Conservation (phyloP, 2,113 vertebrate species). For the Vulpes lagopus region DNA sequence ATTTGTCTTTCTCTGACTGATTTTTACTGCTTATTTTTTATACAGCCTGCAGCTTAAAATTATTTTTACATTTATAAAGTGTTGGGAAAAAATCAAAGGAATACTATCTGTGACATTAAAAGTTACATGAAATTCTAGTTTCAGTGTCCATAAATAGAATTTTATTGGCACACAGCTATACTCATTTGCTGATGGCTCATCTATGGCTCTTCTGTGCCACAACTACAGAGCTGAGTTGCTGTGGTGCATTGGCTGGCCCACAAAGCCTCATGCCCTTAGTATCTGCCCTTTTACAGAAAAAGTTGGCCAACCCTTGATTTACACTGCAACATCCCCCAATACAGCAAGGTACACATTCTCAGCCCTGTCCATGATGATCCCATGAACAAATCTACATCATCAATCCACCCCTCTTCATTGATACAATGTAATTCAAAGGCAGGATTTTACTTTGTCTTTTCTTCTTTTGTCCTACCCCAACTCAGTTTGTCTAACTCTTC, state of each 20-base stretch:
- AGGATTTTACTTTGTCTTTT: not conserved
- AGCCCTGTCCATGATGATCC: not conserved
- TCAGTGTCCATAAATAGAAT: not conserved
- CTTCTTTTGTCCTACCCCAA: not conserved
- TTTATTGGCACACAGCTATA: not conserved
- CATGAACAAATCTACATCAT: not conserved
- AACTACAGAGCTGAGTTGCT: not conserved
- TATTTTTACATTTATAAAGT: not conserved
- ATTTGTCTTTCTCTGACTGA: not conserved
- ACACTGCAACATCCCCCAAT: not conserved
- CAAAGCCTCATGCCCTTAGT: not conserved
- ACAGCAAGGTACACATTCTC: not conserved
- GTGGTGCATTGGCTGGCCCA: not conserved
- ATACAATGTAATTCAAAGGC: not conserved
- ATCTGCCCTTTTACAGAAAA: not conserved
- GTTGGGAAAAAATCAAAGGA: not conserved
- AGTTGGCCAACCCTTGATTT: not conserved
- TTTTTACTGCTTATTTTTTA: not conserved
- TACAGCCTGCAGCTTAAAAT: not conserved
- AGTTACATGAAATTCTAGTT: slow-evolving; percentile 8
- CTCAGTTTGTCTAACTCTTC: not conserved
- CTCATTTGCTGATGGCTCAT: not conserved
- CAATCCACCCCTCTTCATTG: not conserved
- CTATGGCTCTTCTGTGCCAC: not conserved
- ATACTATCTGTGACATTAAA: slow-evolving; percentile 24